A percentile compares a stretch with the other conserved stretches of the same genome.
Conservation (phyloP, 2,888 invertebrate species). For the Mesorhabditis sp. region DNA sequence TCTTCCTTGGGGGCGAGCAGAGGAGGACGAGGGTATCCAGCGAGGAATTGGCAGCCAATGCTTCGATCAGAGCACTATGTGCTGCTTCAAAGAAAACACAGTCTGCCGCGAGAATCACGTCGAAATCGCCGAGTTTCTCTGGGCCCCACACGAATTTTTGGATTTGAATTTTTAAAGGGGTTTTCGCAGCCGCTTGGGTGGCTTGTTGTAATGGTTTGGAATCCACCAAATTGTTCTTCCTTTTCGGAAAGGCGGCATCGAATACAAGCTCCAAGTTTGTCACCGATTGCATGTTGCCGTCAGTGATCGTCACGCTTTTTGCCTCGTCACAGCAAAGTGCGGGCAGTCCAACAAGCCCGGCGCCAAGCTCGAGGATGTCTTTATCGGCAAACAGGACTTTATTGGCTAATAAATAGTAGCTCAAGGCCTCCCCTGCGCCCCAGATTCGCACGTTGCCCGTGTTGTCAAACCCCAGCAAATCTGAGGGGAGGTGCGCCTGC, state of each 20-base stretch:
- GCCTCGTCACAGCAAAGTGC: constrained; percentile 11
- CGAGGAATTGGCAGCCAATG: constrained; percentile 14
- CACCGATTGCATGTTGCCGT: constrained; percentile 31
- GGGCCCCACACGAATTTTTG: background rate
- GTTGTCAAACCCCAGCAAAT: constrained; percentile 30
- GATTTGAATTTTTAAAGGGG: no score
- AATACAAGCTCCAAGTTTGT: constrained; percentile 8
- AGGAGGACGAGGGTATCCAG: constrained; percentile 19
- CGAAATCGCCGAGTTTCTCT: constrained; percentile 15
- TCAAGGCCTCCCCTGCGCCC: constrained; percentile 37
- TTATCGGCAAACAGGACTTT: constrained; percentile 6
- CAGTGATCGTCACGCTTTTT: constrained; percentile 24
- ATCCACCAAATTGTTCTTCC: background rate
- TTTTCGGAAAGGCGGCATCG: no score
- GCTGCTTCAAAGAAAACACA: constrained; percentile 34
- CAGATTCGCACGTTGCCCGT: constrained; percentile 39
- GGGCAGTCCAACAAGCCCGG: constrained; percentile 31
- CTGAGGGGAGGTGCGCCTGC: constrained; percentile 9
- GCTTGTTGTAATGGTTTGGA: no score
- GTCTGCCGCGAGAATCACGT: constrained; percentile 36
- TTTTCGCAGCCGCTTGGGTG: no score
- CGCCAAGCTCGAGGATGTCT: constrained; percentile 33
- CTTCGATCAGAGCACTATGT: constrained; percentile 22
- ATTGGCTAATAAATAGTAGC: constrained; percentile 15
- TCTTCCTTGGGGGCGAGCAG: constrained; percentile 29